These are phyloP conservation scores for Cephus spinipes DNA, from an alignment of 2,888 invertebrate species.

Conservation along the genomic window DNA sequence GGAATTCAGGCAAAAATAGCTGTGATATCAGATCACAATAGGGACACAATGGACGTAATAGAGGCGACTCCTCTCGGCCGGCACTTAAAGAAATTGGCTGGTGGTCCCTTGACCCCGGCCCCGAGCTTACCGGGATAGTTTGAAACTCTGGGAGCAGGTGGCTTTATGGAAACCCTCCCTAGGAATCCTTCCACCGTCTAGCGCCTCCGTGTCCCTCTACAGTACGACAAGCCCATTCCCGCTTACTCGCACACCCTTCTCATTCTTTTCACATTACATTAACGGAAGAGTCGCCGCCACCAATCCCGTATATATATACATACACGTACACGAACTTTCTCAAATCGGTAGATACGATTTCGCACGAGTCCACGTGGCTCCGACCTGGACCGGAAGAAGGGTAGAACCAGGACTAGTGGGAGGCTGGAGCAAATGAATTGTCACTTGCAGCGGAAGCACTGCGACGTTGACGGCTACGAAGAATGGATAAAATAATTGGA, in stretches of 20 bases:
- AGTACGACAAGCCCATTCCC: neutral
- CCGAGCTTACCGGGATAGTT: slow-evolving; percentile 52
- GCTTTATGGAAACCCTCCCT: neutral
- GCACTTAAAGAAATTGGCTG: slow-evolving; percentile 64
- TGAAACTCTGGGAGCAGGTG: slow-evolving; percentile 52
- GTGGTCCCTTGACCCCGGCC: slow-evolving; percentile 55
- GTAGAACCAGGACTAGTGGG: neutral
- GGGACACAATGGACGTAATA: slow-evolving; percentile 47
- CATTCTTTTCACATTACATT: slow-evolving; percentile 8
- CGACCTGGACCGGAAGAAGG: neutral
- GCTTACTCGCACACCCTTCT: neutral
- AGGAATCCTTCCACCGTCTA: neutral
- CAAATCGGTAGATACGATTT: neutral
- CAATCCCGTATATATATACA: neutral
- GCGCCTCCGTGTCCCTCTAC: neutral
- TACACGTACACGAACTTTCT: neutral
- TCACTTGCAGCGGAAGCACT: neutral
- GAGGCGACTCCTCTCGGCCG: slow-evolving; percentile 38
- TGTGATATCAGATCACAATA: slow-evolving; percentile 57
- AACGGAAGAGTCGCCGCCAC: neutral
- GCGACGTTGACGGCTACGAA: neutral
- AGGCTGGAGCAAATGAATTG: neutral
- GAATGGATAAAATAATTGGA: neutral
- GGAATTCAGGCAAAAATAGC: slow-evolving; percentile 51
- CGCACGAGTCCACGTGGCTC: neutral